Evolutionary conservation across 2,888 invertebrate species (phyloP).

Genomic region (Ormyrus nitidulus): DNA sequence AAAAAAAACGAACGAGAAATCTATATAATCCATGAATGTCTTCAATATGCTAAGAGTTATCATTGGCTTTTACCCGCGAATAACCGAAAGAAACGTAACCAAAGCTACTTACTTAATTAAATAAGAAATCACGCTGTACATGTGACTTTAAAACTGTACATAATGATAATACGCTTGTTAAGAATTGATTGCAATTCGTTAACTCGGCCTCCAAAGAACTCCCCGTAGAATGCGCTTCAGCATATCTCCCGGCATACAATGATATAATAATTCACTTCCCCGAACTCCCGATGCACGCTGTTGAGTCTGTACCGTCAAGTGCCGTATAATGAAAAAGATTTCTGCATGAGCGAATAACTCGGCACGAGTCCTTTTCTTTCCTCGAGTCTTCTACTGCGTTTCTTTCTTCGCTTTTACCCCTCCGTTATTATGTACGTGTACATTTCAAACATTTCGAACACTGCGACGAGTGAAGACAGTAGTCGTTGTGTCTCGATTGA

Average conservation of each 20-base stretch:
- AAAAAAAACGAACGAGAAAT: background rate
- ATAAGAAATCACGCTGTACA: constrained; percentile 19
- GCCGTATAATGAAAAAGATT: constrained; percentile 5
- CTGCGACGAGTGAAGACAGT: constrained; percentile 7
- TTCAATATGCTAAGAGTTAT: background rate
- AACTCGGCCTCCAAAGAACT: constrained; percentile 27
- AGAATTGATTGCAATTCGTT: constrained; percentile 48
- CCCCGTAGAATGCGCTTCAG: constrained; percentile 10
- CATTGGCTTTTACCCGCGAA: background rate
- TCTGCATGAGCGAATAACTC: constrained; percentile 8
- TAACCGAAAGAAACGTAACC: background rate
- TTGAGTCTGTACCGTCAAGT: constrained; percentile 21
- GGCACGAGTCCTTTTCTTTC: constrained; percentile 3
- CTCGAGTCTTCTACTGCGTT: constrained; percentile 27
- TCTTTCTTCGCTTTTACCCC: too few relatives aligned
- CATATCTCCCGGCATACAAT: constrained; percentile 11
- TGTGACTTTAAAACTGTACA: constrained; percentile 52
- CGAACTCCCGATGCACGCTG: constrained; percentile 22
- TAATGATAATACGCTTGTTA: constrained; percentile 50
- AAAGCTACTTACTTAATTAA: background rate
- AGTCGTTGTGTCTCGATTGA: constrained; percentile 30
- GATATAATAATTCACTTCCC: constrained; percentile 47
- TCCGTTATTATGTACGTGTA: background rate
- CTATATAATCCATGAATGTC: too few relatives aligned
- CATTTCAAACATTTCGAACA: constrained; percentile 20